phyloP scores from a whole-genome alignment of 2,888 invertebrate species.

The Rotaria magnacalcarata region DNA sequence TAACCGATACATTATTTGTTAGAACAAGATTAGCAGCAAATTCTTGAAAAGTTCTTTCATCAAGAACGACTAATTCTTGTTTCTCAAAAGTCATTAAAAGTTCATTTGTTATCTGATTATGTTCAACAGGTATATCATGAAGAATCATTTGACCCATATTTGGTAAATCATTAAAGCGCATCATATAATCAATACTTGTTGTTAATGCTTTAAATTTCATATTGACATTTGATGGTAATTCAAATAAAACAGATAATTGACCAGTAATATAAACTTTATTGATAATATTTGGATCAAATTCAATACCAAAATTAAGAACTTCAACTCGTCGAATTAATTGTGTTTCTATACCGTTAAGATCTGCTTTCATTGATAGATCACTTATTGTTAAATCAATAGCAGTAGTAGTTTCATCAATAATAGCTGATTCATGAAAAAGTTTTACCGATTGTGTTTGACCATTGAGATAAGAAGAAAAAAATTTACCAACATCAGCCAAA shows the following conservation, averaged over 20 bases:
- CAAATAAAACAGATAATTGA: not conserved
- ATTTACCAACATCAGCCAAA: not conserved
- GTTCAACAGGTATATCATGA: constrained; percentile 17
- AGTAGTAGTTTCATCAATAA: not conserved
- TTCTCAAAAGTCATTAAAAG: not conserved
- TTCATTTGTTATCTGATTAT: constrained; percentile 24
- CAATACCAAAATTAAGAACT: not conserved
- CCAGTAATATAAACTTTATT: constrained; percentile 9
- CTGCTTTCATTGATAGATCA: not conserved
- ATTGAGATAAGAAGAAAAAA: constrained; percentile 20
- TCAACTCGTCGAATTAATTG: not conserved
- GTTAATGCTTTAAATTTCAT: not conserved
- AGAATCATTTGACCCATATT: not conserved
- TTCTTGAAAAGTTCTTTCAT: not conserved
- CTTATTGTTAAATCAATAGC: not conserved
- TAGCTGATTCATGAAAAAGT: not conserved
- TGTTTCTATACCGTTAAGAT: not conserved
- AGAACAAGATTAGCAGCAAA: constrained; percentile 11
- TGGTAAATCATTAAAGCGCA: not conserved
- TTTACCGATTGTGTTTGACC: not conserved
- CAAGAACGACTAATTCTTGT: not conserved
- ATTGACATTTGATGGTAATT: constrained; percentile 16
- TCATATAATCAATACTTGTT: not conserved
- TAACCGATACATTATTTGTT: not conserved
- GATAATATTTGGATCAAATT: not conserved